Evolutionary conservation across 2,888 invertebrate species (phyloP).

Genomic region (Nasonovia ribisnigri): DNA sequence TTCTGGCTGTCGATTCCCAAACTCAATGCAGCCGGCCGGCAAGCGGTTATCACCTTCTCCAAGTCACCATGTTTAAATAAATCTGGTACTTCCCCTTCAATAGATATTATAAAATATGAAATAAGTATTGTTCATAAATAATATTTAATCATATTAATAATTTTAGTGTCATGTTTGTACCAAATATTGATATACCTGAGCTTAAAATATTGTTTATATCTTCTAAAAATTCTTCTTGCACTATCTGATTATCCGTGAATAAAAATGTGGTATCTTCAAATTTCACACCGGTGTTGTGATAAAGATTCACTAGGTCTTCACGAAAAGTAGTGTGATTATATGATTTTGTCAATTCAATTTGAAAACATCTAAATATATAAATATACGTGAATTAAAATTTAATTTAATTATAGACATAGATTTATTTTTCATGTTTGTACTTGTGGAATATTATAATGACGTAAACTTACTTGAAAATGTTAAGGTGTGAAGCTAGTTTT

Average conservation of each 20-base stretch:
- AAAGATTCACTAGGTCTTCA: conserved; percentile 85
- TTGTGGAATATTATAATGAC: not conserved
- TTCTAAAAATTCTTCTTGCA: conserved; percentile 91
- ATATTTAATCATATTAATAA: not conserved
- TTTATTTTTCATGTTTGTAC: not conserved
- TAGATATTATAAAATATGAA: not conserved
- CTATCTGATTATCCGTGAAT: conserved; percentile 89
- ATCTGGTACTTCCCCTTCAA: conserved; percentile 87
- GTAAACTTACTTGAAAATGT: conserved; percentile 83
- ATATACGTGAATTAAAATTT: not conserved
- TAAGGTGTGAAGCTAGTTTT: conserved; percentile 89
- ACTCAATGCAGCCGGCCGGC: conserved; percentile 80
- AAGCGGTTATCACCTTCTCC: conserved; percentile 84
- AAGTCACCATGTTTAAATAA: conserved; percentile 88
- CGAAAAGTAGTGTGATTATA: conserved; percentile 81
- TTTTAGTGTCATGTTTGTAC: not conserved
- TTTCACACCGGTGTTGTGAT: conserved; percentile 87
- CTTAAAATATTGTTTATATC: conserved; percentile 94
- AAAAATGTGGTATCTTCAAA: conserved; percentile 89
- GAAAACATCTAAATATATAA: conserved; percentile 77
- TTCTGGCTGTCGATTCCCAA: conserved; percentile 80
- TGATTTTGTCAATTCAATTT: conserved; percentile 87
- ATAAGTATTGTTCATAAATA: not conserved
- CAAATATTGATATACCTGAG: conserved; percentile 78
- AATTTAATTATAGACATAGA: not conserved